Conservation (phyloP, 2,113 vertebrate genomes). For the Leuciscus idus region DNA sequence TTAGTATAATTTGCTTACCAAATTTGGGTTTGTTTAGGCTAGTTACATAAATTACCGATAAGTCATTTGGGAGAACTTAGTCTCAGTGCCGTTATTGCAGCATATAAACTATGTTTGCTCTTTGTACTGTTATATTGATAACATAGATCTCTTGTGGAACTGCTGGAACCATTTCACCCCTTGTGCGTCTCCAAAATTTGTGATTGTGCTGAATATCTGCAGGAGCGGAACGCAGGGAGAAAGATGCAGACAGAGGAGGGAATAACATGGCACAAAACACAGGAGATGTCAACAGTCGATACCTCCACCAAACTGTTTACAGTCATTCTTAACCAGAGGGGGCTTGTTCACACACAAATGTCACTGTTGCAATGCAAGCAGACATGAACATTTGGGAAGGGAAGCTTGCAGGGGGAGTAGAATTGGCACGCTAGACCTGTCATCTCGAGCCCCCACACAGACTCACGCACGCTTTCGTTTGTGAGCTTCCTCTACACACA, state of each 20-base stretch:
- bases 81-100: neutral
- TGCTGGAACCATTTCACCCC: neutral
- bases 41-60: neutral
- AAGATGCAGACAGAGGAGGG: neutral
- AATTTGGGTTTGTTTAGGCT: neutral
- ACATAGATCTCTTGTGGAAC: neutral
- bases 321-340: constrained; percentile 2
- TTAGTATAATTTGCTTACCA: too few relatives aligned
- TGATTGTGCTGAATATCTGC: constrained; percentile 14
- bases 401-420: neutral
- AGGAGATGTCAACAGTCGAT: constrained; percentile 4
- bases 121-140: neutral
- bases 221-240: neutral
- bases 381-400: constrained; percentile 6
- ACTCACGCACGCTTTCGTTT: constrained; percentile 27
- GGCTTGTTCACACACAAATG: constrained; percentile 9
- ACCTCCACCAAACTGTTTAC: neutral
- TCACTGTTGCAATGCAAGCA: neutral
- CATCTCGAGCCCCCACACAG: neutral
- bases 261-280: constrained; percentile 19
- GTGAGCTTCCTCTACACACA: constrained; percentile 4
- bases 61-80: neutral
- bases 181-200: neutral
- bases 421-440: constrained; percentile 1
- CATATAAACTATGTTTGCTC: neutral